Evolutionary conservation across 2,113 vertebrate genomes (phyloP).

Genomic region (Leiothrix lutea): DNA sequence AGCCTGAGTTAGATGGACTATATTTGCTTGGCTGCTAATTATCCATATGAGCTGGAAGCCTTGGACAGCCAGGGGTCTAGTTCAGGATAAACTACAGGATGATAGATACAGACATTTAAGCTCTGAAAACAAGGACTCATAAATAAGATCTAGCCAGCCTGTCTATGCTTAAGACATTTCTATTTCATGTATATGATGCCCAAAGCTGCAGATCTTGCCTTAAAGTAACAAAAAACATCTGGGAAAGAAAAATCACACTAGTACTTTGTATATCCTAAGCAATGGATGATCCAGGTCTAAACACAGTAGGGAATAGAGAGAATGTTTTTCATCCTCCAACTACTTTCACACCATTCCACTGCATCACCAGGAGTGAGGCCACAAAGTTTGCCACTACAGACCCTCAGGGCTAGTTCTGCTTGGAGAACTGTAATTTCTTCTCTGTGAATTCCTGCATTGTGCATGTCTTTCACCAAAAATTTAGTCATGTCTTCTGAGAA

Average conservation of each 20-base stretch:
- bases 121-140: not conserved
- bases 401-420: not conserved
- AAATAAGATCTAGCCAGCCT: not conserved
- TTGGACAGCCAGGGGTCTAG: not conserved
- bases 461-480: not conserved
- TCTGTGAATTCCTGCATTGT: not conserved
- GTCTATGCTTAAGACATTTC: not conserved
- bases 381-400: not conserved
- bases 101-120: not conserved
- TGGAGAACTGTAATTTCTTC: not conserved
- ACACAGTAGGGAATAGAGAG: not conserved
- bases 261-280: not conserved
- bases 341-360: not conserved
- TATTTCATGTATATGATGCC: not conserved
- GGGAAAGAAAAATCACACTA: not conserved
- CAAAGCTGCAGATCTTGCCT: not conserved
- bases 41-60: not conserved
- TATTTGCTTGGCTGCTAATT: not conserved
- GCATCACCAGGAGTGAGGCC: not conserved
- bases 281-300: not conserved
- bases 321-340: not conserved
- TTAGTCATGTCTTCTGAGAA: not conserved
- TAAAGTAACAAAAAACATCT: not conserved
- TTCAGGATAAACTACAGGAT: not conserved
- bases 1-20: not conserved